Evolutionary conservation across 1,140 invertebrate genomes (phyloP).

Genomic region (Trichonephila inaurata): DNA sequence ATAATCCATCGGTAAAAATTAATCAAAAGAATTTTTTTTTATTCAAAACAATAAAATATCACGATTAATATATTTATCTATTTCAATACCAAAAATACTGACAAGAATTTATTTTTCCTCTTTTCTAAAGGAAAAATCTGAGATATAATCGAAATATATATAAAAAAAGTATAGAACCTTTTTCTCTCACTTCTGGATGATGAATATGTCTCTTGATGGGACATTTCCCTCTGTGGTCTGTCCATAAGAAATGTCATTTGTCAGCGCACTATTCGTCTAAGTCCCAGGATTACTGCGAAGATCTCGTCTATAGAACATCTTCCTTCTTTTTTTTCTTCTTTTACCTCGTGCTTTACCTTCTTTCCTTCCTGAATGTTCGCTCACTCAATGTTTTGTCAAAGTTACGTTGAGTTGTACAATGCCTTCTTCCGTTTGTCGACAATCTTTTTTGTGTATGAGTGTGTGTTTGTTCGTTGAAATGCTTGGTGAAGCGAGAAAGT

Average conservation of each 20-base stretch:
- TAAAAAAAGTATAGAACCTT: neutral
- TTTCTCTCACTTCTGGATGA: conserved; percentile 34
- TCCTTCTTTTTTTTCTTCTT: neutral
- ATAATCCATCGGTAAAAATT: no score
- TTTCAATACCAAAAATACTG: no score
- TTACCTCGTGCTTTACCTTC: neutral
- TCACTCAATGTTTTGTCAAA: conserved; percentile 2
- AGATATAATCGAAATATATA: no score
- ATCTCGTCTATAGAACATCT: neutral
- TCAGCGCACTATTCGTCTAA: conserved; percentile 53
- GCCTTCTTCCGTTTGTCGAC: no score
- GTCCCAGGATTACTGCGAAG: conserved; percentile 3
- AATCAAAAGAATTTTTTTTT: no score
- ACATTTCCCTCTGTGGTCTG: conserved; percentile 59
- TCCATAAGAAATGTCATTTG: conserved; percentile 40
- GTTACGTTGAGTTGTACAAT: conserved; percentile 1
- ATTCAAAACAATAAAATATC: no score
- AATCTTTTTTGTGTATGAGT: neutral
- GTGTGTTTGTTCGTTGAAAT: neutral
- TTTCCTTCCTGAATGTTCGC: neutral
- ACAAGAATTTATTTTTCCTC: no score
- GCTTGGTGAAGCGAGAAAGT: neutral
- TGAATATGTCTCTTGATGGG: conserved; percentile 33
- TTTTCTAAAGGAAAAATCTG: no score
- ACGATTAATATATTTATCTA: no score